A percentile compares a stretch with the other conserved stretches of the same genome.
Evolutionary conservation across 2,113 vertebrate species (phyloP).

Genomic region (Ctenodactylus gundi): DNA sequence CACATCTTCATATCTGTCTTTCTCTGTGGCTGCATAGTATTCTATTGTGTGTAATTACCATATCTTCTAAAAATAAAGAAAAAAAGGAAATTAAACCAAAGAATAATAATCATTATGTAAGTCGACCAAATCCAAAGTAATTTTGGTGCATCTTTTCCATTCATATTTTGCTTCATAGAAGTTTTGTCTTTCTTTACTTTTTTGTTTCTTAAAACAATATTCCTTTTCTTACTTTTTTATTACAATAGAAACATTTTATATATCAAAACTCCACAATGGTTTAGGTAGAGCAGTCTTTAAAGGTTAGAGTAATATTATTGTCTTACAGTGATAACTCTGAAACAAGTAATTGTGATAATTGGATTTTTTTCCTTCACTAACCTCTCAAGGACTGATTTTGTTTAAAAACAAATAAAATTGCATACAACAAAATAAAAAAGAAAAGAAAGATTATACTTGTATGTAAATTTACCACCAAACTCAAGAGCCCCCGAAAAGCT

Average conservation of each 20-base stretch:
- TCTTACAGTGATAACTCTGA: background rate
- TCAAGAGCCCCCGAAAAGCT: background rate
- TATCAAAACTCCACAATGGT: constrained; percentile 15
- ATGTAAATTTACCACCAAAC: constrained; percentile 18
- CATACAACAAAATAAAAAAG: background rate
- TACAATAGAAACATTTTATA: too few species aligned
- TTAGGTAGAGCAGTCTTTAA: background rate
- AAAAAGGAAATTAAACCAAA: background rate
- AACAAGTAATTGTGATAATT: background rate
- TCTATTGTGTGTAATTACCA: too few species aligned
- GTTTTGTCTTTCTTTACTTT: background rate
- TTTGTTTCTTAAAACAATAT: background rate
- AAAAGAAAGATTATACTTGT: too few species aligned
- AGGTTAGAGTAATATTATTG: background rate
- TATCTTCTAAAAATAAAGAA: too few species aligned
- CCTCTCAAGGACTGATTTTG: constrained; percentile 7
- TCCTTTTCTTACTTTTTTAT: background rate
- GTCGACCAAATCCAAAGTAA: background rate
- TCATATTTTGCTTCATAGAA: background rate
- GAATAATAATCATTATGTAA: background rate
- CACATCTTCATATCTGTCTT: too few species aligned
- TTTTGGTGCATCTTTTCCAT: background rate
- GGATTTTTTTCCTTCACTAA: background rate
- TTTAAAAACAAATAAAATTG: constrained; percentile 11
- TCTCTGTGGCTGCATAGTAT: too few species aligned